These are phyloP conservation scores for Amphibalanus amphitrite DNA, from an alignment of 1,140 invertebrate genomes.

Conservation along the genomic window DNA sequence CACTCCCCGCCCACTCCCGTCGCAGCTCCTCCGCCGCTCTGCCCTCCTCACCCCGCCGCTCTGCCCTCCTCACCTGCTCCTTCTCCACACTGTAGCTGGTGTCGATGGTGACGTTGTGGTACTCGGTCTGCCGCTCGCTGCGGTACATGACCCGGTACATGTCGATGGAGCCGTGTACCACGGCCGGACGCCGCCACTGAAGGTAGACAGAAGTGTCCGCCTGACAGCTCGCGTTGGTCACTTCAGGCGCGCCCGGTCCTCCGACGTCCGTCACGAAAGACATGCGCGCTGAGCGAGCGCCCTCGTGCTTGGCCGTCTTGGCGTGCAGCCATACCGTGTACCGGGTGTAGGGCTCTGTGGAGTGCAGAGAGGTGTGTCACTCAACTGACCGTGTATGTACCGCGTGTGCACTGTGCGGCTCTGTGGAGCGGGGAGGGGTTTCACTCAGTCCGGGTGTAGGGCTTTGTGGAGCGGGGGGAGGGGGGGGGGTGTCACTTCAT, in stretches of 20 bases:
- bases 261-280: slow-evolving; percentile 57
- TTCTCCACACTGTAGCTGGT: slow-evolving; percentile 15
- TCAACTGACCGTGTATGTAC: no score
- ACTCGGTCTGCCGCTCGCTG: slow-evolving; percentile 14
- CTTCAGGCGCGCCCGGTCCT: slow-evolving; percentile 54
- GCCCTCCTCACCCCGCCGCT: background rate
- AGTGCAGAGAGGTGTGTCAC: no score
- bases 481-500: no score
- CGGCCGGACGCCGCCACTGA: slow-evolving; percentile 56
- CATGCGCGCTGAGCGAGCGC: slow-evolving; percentile 49
- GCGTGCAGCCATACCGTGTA: slow-evolving; percentile 76
- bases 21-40: no score
- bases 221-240: slow-evolving; percentile 68
- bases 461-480: no score
- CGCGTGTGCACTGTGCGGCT: no score
- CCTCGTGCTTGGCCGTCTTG: slow-evolving; percentile 49
- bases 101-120: slow-evolving; percentile 16
- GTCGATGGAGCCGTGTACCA: slow-evolving; percentile 33
- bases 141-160: slow-evolving; percentile 19
- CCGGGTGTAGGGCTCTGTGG: slow-evolving; percentile 55
- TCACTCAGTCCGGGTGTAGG: no score
- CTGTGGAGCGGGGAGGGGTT: no score
- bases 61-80: slow-evolving; percentile 18
- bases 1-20: no score
- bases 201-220: slow-evolving; percentile 52